Percentiles rank a stretch among this genome's conserved stretches.
Evolutionary conservation across 2,888 invertebrate species (phyloP).

Genomic region (Lycaena phlaeas): DNA sequence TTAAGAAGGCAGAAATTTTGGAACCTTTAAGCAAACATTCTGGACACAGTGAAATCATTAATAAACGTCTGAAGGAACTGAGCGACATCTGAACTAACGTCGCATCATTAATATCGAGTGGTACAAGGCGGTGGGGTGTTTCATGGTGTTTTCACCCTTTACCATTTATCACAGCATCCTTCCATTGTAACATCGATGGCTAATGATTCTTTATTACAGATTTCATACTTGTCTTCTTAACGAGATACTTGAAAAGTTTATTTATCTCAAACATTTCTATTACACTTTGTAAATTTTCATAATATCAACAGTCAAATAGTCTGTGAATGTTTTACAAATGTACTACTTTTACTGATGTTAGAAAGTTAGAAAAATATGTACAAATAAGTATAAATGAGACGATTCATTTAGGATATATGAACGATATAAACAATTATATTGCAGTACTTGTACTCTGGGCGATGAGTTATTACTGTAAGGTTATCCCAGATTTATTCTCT

Average conservation of each 20-base stretch:
- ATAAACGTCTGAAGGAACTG: conserved; percentile 59
- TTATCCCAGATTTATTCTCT: conserved; percentile 23
- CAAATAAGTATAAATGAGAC: too few relatives aligned
- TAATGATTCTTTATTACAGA: neutral
- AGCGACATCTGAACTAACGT: conserved; percentile 61
- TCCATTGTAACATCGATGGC: conserved; percentile 4
- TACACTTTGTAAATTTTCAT: too few relatives aligned
- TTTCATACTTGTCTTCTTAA: neutral
- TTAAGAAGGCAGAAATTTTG: neutral
- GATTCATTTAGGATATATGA: too few relatives aligned
- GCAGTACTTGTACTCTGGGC: too few relatives aligned
- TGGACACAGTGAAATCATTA: conserved; percentile 55
- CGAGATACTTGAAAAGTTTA: too few relatives aligned
- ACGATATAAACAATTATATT: too few relatives aligned
- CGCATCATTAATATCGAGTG: conserved; percentile 70
- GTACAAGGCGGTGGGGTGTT: conserved; percentile 53
- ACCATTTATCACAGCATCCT: conserved; percentile 44
- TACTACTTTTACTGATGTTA: too few relatives aligned
- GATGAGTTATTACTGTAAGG: too few relatives aligned
- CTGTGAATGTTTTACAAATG: too few relatives aligned
- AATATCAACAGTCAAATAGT: too few relatives aligned
- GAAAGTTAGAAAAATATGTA: too few relatives aligned
- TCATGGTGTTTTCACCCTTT: conserved; percentile 66
- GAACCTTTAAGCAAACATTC: conserved; percentile 4
- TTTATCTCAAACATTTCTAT: too few relatives aligned